Base-by-base conservation (phyloP, 2,113 vertebrate species). In the Rafetus swinhoei region DNA sequence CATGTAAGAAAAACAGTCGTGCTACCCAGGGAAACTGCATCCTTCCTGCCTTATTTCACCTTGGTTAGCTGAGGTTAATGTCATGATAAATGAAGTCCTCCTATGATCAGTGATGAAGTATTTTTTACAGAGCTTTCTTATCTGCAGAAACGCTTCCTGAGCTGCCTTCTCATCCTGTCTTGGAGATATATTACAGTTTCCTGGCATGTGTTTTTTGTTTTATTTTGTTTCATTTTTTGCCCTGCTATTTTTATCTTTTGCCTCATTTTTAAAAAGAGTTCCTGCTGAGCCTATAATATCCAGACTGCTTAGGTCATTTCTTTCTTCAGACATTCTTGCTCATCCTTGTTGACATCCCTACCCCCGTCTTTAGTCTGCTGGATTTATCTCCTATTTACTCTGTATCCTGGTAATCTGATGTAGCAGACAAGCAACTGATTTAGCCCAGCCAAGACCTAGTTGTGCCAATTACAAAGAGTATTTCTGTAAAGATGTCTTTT, bases 161-260 rank as follows among this genome's bases (percentile, higher is more conserved):
- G 60, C 16, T 85, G 56, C 13, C 60, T 50, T 91, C 79, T 93
- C 77, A 56, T 86, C 93, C 88, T 87, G 85, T 52, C 55, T 89
- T 84, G 50, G 45, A 96, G 79, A 82, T 29, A 32, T 32, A 55
- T 88, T 90, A 79, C 83, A 1, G 1, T 82, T 96, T 95, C 94
- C 94, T 93, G 52, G 16, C 74, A 27, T 15, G 65, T 6, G 88
- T 62, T 81, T 92, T 95, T 89, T 59, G 79, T n/a, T 80, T 85
- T 89, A 2, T 60, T 89, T 93, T 72, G 65, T 35, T 72, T 77
- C 15, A 0, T 79, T 81, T 56, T 57, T 56, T 69, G 10, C 52
- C 54, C 90, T 92, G 86, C 79, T 97, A 87, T 95, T 96, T 96
- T 95, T 93, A 85, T 45, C 72, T 14, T 5, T 89, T 76, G 3